phyloP scores from a whole-genome alignment of 2,888 invertebrate genomes.

The Tryphoninae sp. region DNA sequence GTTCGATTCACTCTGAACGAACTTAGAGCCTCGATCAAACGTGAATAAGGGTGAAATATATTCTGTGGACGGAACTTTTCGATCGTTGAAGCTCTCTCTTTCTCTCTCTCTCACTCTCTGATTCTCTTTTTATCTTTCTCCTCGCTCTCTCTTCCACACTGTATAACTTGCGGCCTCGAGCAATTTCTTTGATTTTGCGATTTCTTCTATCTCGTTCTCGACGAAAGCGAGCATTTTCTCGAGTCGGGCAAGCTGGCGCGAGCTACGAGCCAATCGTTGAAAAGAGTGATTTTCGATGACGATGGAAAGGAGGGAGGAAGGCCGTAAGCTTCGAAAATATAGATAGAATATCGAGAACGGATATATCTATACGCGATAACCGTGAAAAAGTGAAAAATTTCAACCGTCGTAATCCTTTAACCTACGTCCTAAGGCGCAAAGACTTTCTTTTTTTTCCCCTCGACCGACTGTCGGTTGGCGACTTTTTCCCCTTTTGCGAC shows the following conservation, averaged over 20 bases:
- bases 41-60: slow-evolving; percentile 28
- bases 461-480: neutral
- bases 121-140: neutral
- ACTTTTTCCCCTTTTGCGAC: slow-evolving; percentile 4
- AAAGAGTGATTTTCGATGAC: neutral
- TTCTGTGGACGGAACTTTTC: slow-evolving; percentile 43
- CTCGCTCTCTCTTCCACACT: neutral
- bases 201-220: neutral
- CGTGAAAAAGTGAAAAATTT: slow-evolving; percentile 40
- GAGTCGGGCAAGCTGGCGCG: slow-evolving; percentile 29
- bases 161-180: slow-evolving; percentile 6
- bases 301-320: neutral
- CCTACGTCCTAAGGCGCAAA: neutral
- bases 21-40: slow-evolving; percentile 45
- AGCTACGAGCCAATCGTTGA: slow-evolving; percentile 14
- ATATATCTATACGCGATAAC: slow-evolving; percentile 29
- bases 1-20: slow-evolving; percentile 21
- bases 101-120: neutral
- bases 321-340: slow-evolving; percentile 31
- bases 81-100: slow-evolving; percentile 6
- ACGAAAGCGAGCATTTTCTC: slow-evolving; percentile 29
- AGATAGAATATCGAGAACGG: slow-evolving; percentile 27
- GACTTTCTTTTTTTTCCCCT: too few relatives aligned
- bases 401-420: slow-evolving; percentile 39
- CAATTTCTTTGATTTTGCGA: neutral